Evolutionary conservation across 2,888 invertebrate species (phyloP).

Genomic region (Ectemnius continuus): DNA sequence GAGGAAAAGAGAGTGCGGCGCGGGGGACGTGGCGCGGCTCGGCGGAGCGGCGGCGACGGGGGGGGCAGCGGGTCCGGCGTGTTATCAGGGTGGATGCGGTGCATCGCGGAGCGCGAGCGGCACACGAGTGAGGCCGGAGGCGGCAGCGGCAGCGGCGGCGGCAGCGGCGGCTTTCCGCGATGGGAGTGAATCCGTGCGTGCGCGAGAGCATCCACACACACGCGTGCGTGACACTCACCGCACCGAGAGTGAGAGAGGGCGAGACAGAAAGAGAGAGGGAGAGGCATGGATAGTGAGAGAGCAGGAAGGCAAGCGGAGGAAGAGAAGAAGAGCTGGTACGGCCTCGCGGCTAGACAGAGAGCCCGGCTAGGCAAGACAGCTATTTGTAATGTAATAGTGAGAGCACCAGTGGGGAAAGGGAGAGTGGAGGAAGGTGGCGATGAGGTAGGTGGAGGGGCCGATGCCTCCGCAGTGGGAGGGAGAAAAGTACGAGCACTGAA

Average conservation of each 20-base stretch:
- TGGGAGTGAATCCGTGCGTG: slow-evolving; percentile 2
- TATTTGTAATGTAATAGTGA: slow-evolving; percentile 73
- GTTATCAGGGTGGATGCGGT: slow-evolving; percentile 37
- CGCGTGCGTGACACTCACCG: not conserved
- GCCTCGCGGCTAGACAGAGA: slow-evolving; percentile 6
- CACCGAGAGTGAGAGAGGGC: not conserved
- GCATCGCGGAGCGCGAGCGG: slow-evolving; percentile 10
- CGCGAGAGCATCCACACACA: not conserved
- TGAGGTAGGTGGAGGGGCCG: slow-evolving; percentile 52
- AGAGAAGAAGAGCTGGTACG: slow-evolving; percentile 58
- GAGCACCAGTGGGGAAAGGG: slow-evolving; percentile 69
- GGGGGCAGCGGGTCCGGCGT: slow-evolving; percentile 14
- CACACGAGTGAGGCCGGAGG: slow-evolving; percentile 14
- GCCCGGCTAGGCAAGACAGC: slow-evolving; percentile 68
- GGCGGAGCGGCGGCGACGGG: slow-evolving; percentile 1
- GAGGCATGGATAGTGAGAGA: not conserved
- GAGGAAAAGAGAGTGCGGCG: slow-evolving; percentile 22
- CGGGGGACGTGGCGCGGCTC: not conserved
- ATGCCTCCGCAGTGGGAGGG: slow-evolving; percentile 35
- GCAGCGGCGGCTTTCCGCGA: not conserved
- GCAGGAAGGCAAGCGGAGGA: slow-evolving; percentile 26
- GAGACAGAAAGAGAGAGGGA: not conserved
- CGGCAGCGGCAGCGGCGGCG: not conserved
- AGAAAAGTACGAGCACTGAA: slow-evolving; percentile 50
- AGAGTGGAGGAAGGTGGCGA: slow-evolving; percentile 58